Evolutionary conservation across 2,113 vertebrate genomes (phyloP).

Genomic region (Cettia cetti): DNA sequence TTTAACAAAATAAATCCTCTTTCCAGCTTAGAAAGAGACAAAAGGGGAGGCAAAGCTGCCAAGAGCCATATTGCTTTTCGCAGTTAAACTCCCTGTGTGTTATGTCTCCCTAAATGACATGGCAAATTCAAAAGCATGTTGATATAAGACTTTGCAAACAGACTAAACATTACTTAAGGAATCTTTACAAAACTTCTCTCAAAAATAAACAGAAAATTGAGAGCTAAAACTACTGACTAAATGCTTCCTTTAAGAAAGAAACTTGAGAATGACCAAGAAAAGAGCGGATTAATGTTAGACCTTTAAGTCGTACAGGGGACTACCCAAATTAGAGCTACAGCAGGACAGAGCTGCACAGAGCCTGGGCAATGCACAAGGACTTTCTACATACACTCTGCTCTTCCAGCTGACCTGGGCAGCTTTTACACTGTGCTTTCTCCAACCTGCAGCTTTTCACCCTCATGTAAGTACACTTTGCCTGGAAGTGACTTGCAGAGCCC

Average conservation of each 20-base stretch:
- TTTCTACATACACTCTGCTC: not conserved
- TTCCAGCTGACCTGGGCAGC: not conserved
- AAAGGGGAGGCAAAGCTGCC: constrained; percentile 21
- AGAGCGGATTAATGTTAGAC: not conserved
- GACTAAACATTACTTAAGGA: constrained; percentile 65
- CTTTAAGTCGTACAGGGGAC: not conserved
- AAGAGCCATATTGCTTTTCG: constrained; percentile 54
- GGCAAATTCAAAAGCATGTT: constrained; percentile 44
- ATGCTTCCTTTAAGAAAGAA: constrained; percentile 34
- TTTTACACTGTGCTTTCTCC: not conserved
- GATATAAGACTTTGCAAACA: constrained; percentile 57
- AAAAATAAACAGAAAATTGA: constrained; percentile 53
- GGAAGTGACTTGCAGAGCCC: not conserved
- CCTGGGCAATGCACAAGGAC: not conserved
- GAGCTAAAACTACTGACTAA: constrained; percentile 28
- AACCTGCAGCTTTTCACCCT: not conserved
- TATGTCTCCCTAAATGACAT: constrained; percentile 6
- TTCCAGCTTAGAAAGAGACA: constrained; percentile 17
- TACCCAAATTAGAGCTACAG: not conserved
- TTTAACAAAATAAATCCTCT: constrained; percentile 34
- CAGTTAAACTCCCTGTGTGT: not conserved
- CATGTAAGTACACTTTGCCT: rapidly evolving
- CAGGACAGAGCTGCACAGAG: not conserved
- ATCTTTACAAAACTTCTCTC: constrained; percentile 43
- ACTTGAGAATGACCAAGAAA: constrained; percentile 13